Evolutionary conservation across 2,113 vertebrate genomes (phyloP).

Genomic region (Hippocampus zosterae): DNA sequence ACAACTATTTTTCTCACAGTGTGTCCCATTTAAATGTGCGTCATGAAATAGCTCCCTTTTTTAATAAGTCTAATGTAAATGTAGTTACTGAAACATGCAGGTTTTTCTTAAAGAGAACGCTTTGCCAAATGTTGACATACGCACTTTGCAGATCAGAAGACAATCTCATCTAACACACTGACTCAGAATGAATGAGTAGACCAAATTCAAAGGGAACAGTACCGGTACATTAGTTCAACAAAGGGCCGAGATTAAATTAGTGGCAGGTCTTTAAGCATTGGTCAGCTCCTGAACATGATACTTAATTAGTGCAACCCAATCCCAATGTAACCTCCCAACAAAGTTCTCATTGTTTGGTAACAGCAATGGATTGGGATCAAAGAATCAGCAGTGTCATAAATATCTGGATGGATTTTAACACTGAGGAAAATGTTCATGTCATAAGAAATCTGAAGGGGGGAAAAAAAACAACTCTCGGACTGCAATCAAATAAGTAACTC

Average conservation of each 20-base stretch:
- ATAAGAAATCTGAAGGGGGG: not conserved
- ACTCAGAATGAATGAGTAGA: not conserved
- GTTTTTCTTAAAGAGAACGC: not conserved
- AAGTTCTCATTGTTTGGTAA: not conserved
- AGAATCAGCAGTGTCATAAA: not conserved
- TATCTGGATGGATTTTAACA: not conserved
- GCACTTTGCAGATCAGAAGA: not conserved
- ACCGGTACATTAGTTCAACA: not conserved
- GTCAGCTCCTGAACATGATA: not conserved
- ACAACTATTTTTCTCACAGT: too few species aligned
- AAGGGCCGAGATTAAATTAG: not conserved
- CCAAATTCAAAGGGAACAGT: not conserved
- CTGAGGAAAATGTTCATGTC: not conserved
- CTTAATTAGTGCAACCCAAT: not conserved
- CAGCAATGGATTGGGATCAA: not conserved
- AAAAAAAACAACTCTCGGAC: not conserved
- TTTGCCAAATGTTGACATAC: not conserved
- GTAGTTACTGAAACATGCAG: too few species aligned
- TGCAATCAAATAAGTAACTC: constrained; percentile 33
- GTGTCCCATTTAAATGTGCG: too few species aligned
- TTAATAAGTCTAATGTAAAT: too few species aligned
- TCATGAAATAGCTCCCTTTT: too few species aligned
- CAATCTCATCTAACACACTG: not conserved
- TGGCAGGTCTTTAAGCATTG: not conserved
- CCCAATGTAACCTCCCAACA: not conserved